Percentiles rank a stretch among this genome's conserved stretches.
These are phyloP conservation scores for Xiphophorus maculatus DNA, from an alignment of 2,113 vertebrate species.

Conservation along the genomic window DNA sequence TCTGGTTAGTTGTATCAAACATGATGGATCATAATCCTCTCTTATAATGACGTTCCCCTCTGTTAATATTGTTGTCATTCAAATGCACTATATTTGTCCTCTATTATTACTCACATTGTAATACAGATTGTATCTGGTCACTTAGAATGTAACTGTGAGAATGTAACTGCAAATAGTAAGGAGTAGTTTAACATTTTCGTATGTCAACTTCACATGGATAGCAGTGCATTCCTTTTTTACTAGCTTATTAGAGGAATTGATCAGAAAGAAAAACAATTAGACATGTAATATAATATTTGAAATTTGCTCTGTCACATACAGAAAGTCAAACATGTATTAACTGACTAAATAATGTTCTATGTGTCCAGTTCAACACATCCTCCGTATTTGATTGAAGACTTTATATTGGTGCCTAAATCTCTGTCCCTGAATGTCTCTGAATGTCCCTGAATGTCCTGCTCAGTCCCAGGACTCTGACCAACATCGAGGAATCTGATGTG, in stretches of 20 bases:
- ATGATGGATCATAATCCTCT: too few species aligned
- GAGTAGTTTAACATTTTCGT: conserved; percentile 10
- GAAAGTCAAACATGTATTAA: neutral
- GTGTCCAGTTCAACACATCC: neutral
- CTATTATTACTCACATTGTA: neutral
- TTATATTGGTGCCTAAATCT: conserved; percentile 1
- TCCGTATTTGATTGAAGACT: neutral
- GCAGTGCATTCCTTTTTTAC: neutral
- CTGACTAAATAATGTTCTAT: neutral
- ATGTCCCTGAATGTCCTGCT: conserved; percentile 22
- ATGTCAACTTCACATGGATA: neutral
- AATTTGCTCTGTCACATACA: neutral
- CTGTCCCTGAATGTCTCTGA: conserved; percentile 15
- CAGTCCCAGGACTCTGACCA: conserved; percentile 82
- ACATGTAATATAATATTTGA: neutral
- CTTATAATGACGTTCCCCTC: too few species aligned
- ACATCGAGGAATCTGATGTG: conserved; percentile 90
- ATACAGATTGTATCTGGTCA: conserved; percentile 45
- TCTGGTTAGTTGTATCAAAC: too few species aligned
- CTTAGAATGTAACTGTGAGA: conserved; percentile 34
- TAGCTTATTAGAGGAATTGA: neutral
- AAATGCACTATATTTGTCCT: neutral
- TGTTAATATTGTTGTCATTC: neutral
- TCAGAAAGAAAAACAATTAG: neutral
- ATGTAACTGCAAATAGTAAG: conserved; percentile 22